A percentile compares a stretch with the other conserved stretches of the same genome.
These are phyloP conservation scores for Eulemur coronatus DNA, from an alignment of 2,797 vertebrate genomes.

Conservation along the genomic window DNA sequence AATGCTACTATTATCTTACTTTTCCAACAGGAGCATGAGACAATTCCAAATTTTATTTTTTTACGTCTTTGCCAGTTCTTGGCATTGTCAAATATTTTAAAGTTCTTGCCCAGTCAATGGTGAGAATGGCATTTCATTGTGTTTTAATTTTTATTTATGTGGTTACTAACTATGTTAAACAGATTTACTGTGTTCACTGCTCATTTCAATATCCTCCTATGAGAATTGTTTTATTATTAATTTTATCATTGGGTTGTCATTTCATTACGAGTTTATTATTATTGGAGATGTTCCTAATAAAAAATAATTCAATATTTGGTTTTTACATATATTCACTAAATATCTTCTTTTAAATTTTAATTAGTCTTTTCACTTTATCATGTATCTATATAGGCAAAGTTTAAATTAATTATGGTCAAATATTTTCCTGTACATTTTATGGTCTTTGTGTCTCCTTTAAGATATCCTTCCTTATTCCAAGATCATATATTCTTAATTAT, in stretches of 20 bases:
- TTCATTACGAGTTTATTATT: neutral
- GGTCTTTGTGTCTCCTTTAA: neutral
- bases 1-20: neutral
- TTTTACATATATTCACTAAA: neutral
- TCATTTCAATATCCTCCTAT: neutral
- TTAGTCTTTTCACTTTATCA: neutral
- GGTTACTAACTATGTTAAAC: neutral
- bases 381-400: neutral
- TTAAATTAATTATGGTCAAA: neutral
- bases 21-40: neutral
- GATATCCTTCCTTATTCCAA: neutral
- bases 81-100: neutral
- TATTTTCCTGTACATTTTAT: neutral
- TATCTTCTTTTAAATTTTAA: neutral
- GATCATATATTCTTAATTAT: neutral
- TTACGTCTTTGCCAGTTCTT: neutral
- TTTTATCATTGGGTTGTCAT: neutral
- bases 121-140: neutral
- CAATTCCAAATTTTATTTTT: neutral
- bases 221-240: neutral
- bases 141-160: neutral
- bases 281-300: neutral
- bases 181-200: neutral
- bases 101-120: neutral
- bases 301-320: neutral